These are phyloP conservation scores for Prunella strophiata DNA, from an alignment of 2,797 vertebrate species.

Conservation along the genomic window DNA sequence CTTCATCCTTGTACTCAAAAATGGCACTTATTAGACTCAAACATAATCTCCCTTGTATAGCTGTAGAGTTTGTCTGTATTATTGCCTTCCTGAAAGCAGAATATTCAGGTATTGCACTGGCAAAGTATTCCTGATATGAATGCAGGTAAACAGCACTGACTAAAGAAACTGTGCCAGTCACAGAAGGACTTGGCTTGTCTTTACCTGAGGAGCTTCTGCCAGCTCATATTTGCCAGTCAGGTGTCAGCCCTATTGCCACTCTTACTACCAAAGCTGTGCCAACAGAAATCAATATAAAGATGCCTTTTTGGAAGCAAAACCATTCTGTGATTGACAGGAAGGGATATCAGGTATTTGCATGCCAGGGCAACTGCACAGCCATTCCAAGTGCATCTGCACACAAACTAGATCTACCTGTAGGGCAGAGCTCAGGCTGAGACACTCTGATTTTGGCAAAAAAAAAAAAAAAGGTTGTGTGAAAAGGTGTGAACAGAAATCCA, in stretches of 20 bases:
- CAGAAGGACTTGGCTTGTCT: conserved; percentile 1
- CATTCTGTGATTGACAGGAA: background rate
- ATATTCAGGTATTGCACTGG: background rate
- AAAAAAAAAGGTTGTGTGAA: background rate
- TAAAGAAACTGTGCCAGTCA: background rate
- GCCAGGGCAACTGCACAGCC: background rate
- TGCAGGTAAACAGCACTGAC: background rate
- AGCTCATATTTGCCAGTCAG: conserved; percentile 15
- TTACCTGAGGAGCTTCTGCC: conserved; percentile 1
- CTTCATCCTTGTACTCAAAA: background rate
- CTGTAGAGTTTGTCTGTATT: background rate
- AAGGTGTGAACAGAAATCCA: background rate
- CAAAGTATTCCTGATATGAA: background rate
- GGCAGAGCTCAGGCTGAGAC: background rate
- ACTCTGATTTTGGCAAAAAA: background rate
- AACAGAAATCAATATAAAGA: background rate
- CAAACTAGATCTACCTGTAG: background rate
- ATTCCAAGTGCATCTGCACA: background rate
- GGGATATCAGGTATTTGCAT: background rate
- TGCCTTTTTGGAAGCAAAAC: background rate
- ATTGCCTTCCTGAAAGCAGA: background rate
- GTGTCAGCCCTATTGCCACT: background rate
- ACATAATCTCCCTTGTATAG: background rate
- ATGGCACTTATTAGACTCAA: background rate
- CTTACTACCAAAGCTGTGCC: background rate